Conservation (phyloP, 2,797 vertebrate species). For the Jordanella pulchra region DNA sequence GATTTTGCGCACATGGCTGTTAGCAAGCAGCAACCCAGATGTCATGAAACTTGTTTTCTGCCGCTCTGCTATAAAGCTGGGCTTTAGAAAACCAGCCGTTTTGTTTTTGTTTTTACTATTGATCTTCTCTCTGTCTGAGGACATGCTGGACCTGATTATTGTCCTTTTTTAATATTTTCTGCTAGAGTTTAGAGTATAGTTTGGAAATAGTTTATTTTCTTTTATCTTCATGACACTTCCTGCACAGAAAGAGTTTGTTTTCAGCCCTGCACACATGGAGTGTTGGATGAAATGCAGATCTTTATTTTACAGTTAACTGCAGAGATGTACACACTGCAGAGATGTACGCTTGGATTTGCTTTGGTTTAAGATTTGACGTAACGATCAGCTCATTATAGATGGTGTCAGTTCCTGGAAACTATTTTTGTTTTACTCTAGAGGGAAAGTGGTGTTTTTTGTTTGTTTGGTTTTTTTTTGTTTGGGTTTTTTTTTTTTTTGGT, state of each 20-base stretch:
- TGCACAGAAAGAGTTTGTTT: background rate
- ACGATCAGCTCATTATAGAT: background rate
- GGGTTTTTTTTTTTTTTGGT: too few relatives aligned
- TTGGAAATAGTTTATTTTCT: constrained; percentile 1
- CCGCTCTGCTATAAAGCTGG: constrained; percentile 14
- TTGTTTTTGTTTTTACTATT: background rate
- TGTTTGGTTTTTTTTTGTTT: too few relatives aligned
- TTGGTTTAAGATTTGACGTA: background rate
- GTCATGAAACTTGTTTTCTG: constrained; percentile 30
- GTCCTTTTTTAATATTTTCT: constrained; percentile 6
- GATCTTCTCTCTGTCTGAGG: background rate
- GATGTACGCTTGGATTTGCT: background rate
- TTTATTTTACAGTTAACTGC: background rate
- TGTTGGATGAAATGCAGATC: background rate
- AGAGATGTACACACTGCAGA: background rate
- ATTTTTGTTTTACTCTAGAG: background rate
- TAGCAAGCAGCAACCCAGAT: constrained; percentile 37
- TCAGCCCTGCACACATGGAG: constrained; percentile 1
- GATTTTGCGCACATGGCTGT: background rate
- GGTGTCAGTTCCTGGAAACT: background rate
- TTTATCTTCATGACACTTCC: background rate
- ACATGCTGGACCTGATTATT: background rate
- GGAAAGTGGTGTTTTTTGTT: too few relatives aligned
- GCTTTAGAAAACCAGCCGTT: constrained; percentile 27
- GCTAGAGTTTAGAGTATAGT: background rate